Percentiles rank a stretch among this genome's conserved stretches.
Evolutionary conservation across 2,113 vertebrate genomes (phyloP).

Genomic region (Macquaria ambigua): DNA sequence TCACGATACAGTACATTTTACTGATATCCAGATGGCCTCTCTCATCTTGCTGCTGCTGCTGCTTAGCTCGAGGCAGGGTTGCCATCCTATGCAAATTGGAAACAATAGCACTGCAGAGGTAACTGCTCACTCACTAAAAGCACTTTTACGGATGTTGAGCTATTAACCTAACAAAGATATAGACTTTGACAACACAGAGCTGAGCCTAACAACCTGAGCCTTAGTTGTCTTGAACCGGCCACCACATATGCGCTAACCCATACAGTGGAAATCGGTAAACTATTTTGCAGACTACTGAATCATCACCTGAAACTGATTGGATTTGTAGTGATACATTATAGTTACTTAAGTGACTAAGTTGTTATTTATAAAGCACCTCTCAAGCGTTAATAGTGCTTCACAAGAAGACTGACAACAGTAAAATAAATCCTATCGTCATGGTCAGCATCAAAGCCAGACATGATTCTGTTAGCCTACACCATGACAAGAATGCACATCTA

Average conservation of each 20-base stretch:
- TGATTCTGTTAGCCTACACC: slow-evolving; percentile 2
- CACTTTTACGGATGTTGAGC: background rate
- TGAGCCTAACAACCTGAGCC: slow-evolving; percentile 25
- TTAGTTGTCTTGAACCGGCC: slow-evolving; percentile 6
- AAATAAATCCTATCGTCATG: background rate
- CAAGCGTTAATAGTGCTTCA: slow-evolving; percentile 11
- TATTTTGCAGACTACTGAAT: slow-evolving; percentile 6
- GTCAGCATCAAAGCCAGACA: slow-evolving; percentile 17
- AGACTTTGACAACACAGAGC: slow-evolving; percentile 2
- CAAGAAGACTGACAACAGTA: slow-evolving; percentile 1
- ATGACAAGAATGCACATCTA: slow-evolving; percentile 5
- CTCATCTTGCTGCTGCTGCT: background rate
- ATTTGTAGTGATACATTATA: background rate
- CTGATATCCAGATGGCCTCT: background rate
- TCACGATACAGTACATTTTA: slow-evolving; percentile 7
- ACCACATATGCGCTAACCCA: background rate
- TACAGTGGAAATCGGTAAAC: background rate
- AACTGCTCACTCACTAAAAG: background rate
- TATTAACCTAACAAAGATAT: background rate
- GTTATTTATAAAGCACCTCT: slow-evolving; percentile 27
- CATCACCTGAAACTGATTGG: slow-evolving; percentile 4
- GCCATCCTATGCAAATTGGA: background rate
- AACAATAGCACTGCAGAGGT: slow-evolving; percentile 3
- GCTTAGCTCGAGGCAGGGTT: background rate
- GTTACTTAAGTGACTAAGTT: background rate